phyloP scores from a whole-genome alignment of 1,140 invertebrate genomes.

The Calliopsis andreniformis region DNA sequence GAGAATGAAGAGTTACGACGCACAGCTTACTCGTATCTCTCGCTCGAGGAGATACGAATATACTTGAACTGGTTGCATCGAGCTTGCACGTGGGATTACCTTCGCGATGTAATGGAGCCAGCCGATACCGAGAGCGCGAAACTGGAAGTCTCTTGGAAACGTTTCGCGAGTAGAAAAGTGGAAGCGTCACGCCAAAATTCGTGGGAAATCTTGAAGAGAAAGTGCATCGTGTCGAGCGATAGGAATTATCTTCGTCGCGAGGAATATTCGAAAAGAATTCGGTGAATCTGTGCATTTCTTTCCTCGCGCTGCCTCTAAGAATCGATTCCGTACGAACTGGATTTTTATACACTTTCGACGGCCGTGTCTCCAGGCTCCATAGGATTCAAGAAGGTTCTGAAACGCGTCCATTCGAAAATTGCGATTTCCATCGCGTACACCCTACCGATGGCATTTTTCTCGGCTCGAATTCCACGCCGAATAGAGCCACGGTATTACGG shows the following conservation, averaged over 20 bases:
- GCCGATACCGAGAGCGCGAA: constrained; percentile 24
- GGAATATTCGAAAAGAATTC: background rate
- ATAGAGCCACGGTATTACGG: constrained; percentile 1
- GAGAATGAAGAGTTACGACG: constrained; percentile 42
- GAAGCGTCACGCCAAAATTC: too few relatives aligned
- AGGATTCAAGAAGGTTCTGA: background rate
- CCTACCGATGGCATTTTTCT: background rate
- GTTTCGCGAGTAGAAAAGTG: constrained; percentile 28
- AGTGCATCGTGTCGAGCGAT: constrained; percentile 17
- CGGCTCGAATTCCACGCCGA: constrained; percentile 11
- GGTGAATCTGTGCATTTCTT: background rate
- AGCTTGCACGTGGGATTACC: constrained; percentile 1
- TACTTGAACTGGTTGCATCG: background rate
- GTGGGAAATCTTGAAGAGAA: background rate
- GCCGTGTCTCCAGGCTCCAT: background rate
- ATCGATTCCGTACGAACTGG: background rate
- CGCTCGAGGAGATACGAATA: background rate
- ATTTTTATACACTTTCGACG: constrained; percentile 24
- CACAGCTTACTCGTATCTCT: constrained; percentile 32
- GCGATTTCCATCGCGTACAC: constrained; percentile 19
- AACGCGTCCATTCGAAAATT: constrained; percentile 28
- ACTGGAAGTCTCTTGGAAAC: background rate
- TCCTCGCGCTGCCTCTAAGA: too few relatives aligned
- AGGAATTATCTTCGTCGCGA: constrained; percentile 25
- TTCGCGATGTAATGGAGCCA: background rate